Evolutionary conservation across 1,140 invertebrate species (phyloP).

Genomic region (Tetraneura akinire): DNA sequence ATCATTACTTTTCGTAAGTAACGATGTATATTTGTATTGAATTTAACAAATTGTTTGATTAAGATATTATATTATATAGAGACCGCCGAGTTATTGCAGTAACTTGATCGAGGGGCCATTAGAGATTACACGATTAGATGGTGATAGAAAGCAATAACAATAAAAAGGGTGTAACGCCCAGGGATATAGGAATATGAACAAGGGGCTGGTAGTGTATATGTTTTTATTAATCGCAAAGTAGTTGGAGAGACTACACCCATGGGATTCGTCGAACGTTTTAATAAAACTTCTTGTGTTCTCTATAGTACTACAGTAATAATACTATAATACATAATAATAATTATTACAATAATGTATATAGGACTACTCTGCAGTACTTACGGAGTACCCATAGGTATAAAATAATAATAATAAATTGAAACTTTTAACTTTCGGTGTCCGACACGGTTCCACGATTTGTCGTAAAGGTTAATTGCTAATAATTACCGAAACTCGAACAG

Average conservation of each 20-base stretch:
- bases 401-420: neutral
- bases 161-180: constrained; percentile 45
- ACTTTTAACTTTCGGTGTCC: neutral
- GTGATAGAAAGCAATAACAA: constrained; percentile 40
- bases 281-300: constrained; percentile 30
- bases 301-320: neutral
- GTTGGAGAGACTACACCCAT: constrained; percentile 28
- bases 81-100: constrained; percentile 32
- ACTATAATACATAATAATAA: neutral
- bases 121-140: constrained; percentile 51
- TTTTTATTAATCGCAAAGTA: constrained; percentile 50
- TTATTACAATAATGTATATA: no score
- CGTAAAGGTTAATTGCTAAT: neutral
- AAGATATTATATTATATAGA: no score
- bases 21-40: no score
- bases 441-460: neutral
- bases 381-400: neutral
- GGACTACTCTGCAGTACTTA: neutral
- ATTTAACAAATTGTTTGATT: constrained; percentile 45
- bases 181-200: constrained; percentile 30
- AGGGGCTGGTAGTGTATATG: constrained; percentile 16
- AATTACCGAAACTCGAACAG: neutral
- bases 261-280: constrained; percentile 32
- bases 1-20: no score
- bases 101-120: constrained; percentile 48